phyloP scores from a whole-genome alignment of 1,140 invertebrate species.

The Scaptomyza pallida region DNA sequence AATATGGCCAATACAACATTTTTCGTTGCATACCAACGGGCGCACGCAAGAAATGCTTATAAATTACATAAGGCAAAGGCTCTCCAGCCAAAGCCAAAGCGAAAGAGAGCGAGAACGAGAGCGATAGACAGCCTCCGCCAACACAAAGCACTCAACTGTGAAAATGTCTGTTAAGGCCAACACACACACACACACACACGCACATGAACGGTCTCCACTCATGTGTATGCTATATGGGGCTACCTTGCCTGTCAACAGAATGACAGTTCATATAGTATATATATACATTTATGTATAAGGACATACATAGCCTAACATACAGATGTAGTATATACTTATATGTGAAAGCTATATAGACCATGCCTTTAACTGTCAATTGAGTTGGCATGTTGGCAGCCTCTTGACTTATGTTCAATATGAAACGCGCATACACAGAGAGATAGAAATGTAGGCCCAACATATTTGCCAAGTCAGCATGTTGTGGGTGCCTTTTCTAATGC shows the following conservation, averaged over 20 bases:
- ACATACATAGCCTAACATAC: constrained; percentile 7
- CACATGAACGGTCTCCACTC: constrained; percentile 51
- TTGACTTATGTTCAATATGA: constrained; percentile 77
- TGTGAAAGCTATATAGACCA: constrained; percentile 26
- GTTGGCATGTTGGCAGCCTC: constrained; percentile 80
- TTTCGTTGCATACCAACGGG: constrained; percentile 68
- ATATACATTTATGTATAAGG: constrained; percentile 23
- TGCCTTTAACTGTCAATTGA: constrained; percentile 79
- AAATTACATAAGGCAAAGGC: constrained; percentile 65
- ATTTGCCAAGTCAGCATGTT: constrained; percentile 63
- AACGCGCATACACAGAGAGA: constrained; percentile 46
- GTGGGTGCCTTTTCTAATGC: constrained; percentile 59
- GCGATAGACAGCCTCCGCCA: constrained; percentile 52
- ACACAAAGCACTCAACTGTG: constrained; percentile 80
- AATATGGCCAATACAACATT: constrained; percentile 58
- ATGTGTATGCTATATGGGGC: constrained; percentile 55
- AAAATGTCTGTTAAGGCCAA: constrained; percentile 81
- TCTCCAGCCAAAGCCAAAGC: neutral
- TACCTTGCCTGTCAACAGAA: constrained; percentile 77
- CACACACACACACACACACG: constrained; percentile 59
- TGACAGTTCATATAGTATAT: constrained; percentile 78
- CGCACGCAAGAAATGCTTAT: constrained; percentile 73
- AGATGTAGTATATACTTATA: constrained; percentile 21
- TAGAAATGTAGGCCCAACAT: constrained; percentile 13
- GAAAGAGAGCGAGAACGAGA: neutral